Percentiles rank a stretch among this genome's conserved stretches.
phyloP scores from a whole-genome alignment of 2,113 vertebrate species.

The Plecotus auritus region DNA sequence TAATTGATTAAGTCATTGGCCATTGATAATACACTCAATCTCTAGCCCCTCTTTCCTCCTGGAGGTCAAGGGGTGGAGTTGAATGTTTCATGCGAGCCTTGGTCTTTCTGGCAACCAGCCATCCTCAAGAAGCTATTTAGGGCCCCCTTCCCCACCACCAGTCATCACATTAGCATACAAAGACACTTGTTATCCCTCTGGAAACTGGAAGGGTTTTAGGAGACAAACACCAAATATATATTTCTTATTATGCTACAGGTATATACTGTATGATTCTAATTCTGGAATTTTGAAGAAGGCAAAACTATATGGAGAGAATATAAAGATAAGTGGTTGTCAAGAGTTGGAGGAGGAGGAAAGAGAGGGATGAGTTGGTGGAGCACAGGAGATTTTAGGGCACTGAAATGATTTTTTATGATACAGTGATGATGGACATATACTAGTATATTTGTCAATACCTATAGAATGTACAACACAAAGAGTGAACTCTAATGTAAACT shows the following conservation, averaged over 20 bases:
- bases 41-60: neutral
- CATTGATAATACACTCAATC: neutral
- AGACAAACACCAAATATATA: neutral
- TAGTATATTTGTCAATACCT: neutral
- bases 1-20: neutral
- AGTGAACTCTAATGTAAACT: neutral
- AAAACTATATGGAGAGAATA: neutral
- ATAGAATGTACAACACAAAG: neutral
- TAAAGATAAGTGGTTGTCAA: neutral
- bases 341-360: neutral
- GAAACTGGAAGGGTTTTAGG: neutral
- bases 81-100: neutral
- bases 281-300: neutral
- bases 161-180: neutral
- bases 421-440: too few relatives aligned
- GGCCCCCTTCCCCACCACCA: too few relatives aligned
- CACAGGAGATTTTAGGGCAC: neutral
- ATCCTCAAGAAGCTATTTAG: neutral
- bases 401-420: neutral
- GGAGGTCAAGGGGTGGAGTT: neutral
- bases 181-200: neutral
- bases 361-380: neutral
- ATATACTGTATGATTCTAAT: neutral
- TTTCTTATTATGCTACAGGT: neutral
- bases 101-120: neutral